Evolutionary conservation across 1,140 invertebrate genomes (phyloP).

Genomic region (Arctopsyche grandis): DNA sequence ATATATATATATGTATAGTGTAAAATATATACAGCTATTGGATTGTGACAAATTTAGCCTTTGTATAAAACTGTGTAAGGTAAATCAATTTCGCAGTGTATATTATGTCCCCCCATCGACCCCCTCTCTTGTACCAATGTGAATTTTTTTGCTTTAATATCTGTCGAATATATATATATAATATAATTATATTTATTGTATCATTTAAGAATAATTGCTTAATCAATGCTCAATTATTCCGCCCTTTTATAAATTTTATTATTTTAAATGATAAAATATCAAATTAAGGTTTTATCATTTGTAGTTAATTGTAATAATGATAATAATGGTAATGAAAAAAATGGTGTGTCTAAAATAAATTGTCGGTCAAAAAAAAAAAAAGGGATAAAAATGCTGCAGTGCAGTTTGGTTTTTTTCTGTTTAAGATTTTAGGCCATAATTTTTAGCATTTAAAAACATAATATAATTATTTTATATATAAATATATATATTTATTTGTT

Average conservation of each 20-base stretch:
- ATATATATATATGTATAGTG: constrained; percentile 8
- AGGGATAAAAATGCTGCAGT: neutral
- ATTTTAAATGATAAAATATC: neutral
- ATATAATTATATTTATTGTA: neutral
- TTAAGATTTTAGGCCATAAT: neutral
- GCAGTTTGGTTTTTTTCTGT: neutral
- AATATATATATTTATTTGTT: neutral
- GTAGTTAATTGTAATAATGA: neutral
- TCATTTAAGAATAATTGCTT: constrained; percentile 5
- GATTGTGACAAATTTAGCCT: neutral
- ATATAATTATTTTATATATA: constrained; percentile 6
- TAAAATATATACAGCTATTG: constrained; percentile 9
- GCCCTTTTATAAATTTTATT: constrained; percentile 8
- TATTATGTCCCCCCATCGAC: neutral
- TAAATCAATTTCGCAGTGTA: neutral
- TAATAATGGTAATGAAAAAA: no score
- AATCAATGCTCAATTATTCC: constrained; percentile 25
- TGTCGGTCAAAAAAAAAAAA: neutral
- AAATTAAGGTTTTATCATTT: neutral
- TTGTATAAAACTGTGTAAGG: neutral
- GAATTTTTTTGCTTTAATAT: neutral
- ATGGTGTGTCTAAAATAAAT: no score
- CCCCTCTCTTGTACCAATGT: no score
- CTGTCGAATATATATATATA: neutral
- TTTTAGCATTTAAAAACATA: neutral